phyloP scores from a whole-genome alignment of 2,113 vertebrate species.

The Noctilio leporinus region DNA sequence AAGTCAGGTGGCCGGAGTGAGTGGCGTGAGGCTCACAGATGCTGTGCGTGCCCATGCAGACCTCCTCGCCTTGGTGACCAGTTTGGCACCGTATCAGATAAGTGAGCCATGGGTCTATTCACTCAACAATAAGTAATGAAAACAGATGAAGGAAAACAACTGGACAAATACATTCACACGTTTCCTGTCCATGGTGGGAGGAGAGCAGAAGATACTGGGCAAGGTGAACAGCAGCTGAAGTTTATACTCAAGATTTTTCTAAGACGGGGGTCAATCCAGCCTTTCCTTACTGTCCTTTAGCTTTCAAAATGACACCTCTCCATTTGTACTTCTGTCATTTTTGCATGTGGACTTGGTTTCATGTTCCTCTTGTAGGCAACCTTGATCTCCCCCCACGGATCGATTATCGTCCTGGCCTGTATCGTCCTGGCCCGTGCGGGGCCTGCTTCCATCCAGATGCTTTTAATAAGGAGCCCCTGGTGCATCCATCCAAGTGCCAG shows the following conservation, averaged over 20 bases:
- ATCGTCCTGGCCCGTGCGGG: not conserved
- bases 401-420: not conserved
- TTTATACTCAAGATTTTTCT: not conserved
- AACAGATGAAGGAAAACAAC: not conserved
- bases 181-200: accelerated
- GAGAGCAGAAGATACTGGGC: not conserved
- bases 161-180: accelerated
- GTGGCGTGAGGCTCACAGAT: accelerated
- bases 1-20: accelerated
- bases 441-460: not conserved
- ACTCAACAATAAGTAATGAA: not conserved
- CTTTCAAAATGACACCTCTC: not conserved
- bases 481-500: not conserved
- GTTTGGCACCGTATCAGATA: not conserved
- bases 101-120: not conserved
- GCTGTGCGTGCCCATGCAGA: accelerated
- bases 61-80: not conserved
- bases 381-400: accelerated
- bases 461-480: not conserved
- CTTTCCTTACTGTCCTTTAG: not conserved
- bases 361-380: not conserved
- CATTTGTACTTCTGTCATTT: not conserved
- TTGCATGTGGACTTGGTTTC: not conserved
- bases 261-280: accelerated
- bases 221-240: not conserved